Percentiles rank a stretch among this genome's conserved stretches.
Conservation (phyloP, 2,888 invertebrate species). For the Scaptomyza reducta region DNA sequence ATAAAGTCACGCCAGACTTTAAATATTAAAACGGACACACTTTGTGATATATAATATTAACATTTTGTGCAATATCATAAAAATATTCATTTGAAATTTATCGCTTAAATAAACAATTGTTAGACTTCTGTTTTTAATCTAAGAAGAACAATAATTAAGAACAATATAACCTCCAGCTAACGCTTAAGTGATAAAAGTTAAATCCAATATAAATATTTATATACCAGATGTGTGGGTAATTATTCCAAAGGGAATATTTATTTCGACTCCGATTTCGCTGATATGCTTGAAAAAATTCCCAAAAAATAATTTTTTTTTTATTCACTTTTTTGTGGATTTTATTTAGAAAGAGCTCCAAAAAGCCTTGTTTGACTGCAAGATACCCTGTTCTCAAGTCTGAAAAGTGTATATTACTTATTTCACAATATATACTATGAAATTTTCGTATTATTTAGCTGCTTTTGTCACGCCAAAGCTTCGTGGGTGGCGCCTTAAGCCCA, state of each 20-base stretch:
- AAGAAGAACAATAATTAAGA: too few relatives aligned
- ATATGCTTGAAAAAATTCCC: conserved; percentile 2
- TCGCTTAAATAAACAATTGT: conserved; percentile 19
- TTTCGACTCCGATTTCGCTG: conserved; percentile 15
- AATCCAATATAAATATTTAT: conserved; percentile 41
- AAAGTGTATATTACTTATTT: background rate
- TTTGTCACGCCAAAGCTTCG: conserved; percentile 22
- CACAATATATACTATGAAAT: conserved; percentile 1
- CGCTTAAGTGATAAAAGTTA: conserved; percentile 32
- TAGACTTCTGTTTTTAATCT: conserved; percentile 13
- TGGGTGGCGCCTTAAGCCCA: conserved; percentile 5
- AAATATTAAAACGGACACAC: conserved; percentile 8
- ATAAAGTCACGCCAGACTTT: conserved; percentile 5
- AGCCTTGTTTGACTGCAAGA: too few relatives aligned
- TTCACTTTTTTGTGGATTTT: background rate
- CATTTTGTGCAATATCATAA: conserved; percentile 9
- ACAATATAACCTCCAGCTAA: conserved; percentile 29
- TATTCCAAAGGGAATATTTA: conserved; percentile 21
- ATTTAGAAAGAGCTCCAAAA: background rate
- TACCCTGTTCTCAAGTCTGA: background rate
- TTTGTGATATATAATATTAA: conserved; percentile 35
- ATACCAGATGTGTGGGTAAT: conserved; percentile 15
- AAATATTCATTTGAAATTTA: conserved; percentile 24
- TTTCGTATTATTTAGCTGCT: background rate
- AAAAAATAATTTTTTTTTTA: background rate